Base-by-base conservation (phyloP, 2,888 invertebrate genomes). In the Poecilobothrus nobilitatus region DNA sequence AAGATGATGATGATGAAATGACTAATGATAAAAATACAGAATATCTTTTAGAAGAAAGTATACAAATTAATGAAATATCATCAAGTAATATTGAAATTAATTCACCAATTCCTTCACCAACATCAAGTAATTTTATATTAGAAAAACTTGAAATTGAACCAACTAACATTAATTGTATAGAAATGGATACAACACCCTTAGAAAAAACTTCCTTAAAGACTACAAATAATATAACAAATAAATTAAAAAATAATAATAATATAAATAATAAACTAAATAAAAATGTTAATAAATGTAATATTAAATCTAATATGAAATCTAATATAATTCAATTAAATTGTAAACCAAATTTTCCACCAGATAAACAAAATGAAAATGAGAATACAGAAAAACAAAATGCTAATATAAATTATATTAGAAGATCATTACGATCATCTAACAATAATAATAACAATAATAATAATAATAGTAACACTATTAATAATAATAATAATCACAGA, bases 11-110 rank as follows among this genome's bases (percentile, higher is more conserved):
- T 18, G 15, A 12, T 6, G 53, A 53, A 53, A 18, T n/a, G 15
- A 15, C 53, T n/a, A 18, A 6, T 18, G 6, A 6, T 12, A 15
- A n/a, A 53, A 53, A 15, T 53, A 53, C 53, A n/a, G 21, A 61
- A 22, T 44, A 65, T 21, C 44, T 33, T 61, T 65, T 68, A 71
- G 84, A 83, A 72, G 80, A 78, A 70, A 78, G 83, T 53, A 87
- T 88, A 64, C 88, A 89, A 79, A 88, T 88, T 72, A 86, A 88
- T 78, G 88, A 89, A 78, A 86, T 89, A 21, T 88, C 88, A 1
- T 88, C 88, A 1, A 87, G 86, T 74, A 86, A 86, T 64, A 84
- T 84, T 10, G 83, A 83, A 67, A 68, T 66, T 66, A 69, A 71
- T 5, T 67, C 68, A 10, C 67, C 66, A 20, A 67, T 68, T 37